Evolutionary conservation across 53 echinoderm and acorn worm genomes (phyloP), one percentile per base, ranked within the genome.

Genomic region (Henricia sp.): DNA sequence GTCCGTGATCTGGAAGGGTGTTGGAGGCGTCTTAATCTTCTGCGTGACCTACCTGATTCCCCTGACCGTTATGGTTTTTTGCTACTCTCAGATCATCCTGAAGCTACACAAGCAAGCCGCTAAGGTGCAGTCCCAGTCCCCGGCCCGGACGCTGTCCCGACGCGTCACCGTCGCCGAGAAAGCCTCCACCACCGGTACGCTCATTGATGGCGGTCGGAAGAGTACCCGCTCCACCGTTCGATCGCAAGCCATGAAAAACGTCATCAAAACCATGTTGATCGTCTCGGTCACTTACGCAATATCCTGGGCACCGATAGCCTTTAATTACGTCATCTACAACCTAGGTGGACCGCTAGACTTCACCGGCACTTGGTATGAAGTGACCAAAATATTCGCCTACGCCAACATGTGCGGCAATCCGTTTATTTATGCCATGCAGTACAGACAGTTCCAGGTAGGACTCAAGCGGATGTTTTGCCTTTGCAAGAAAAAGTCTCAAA

Each of bases 381-480:
- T 95, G 3, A 93, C 95, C 20, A 95, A 90, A 67, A 37, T 95
- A 6, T 86, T 95, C 33, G 95, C 86, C 10, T 85, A 93, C 21
- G 80, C 71, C 25, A 95, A 95, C 48, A 91, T 95, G 89, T 91
- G 90, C 17, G 95, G 85, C 0, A 95, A 95, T 48, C 95, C 95
- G 1, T 91, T 95, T 58, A 95, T 95, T 33, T 95, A 95, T 56
- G 91, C 93, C 13, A 90, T 95, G 77, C 95, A 95, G 71, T 95
- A 95, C 85, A 85, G 91, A 57, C 93, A 95, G 75, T 95, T 95
- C 33, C 93, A 91, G 42, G 72, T 65, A 30, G 95, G 93, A 28
- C 71, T 95, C 12, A 84, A 71, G 44, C 42, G 76, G 6, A 34
- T 85, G 50, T 95, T 93, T 50, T 63, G 78, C 32, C 28, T 44